Evolutionary conservation across 2,797 vertebrate genomes (phyloP), one percentile per base, ranked within the genome.

Genomic region (Macropodus opercularis): DNA sequence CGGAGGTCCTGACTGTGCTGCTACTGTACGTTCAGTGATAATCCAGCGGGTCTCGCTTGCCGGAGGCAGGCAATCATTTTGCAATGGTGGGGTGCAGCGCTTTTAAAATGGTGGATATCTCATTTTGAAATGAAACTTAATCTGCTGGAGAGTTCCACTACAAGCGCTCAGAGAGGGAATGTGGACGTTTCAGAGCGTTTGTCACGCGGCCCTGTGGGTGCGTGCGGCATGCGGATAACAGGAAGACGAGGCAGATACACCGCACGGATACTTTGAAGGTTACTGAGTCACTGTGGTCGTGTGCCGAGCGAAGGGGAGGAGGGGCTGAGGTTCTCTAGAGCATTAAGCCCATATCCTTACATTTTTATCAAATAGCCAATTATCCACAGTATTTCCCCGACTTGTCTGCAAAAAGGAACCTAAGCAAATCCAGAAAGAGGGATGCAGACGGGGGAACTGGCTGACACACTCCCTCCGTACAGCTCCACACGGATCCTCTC

Each of bases 81-180:
- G 72, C 57, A 39, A 38, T 15, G 46, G 60, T 6, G 13, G 50
- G 22, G 21, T 31, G 61, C 43, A 32, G 57, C 42, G 0, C 66
- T 68, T 63, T 62, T 63, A 43, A 71, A 81, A 79, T 69, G 75
- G 53, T 68, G 75, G 72, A 71, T 74, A 79, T 74, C 52, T 87
- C 63, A 61, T 72, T 81, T 77, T 77, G 63, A 68, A 84, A 82
- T 83, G 69, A 72, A 72, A 76, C 17, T 63, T 77, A 88, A 87
- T 82, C 77, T 80, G 73, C 71, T 46, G 73, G 47, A 75, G 75
- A 70, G 65, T 85, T 79, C 49, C 57, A 61, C 69, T 59, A 64
- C 47, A 77, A 65, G 81, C 21, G 56, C 69, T 79, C 52, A 57
- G 41, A 64, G 58, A 65, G 61, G 44, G 75, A 74, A 72, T 68